Percentiles rank a stretch among this genome's conserved stretches.
Evolutionary conservation across 2,888 invertebrate genomes (phyloP).

Genomic region (Charanyca ferruginea): DNA sequence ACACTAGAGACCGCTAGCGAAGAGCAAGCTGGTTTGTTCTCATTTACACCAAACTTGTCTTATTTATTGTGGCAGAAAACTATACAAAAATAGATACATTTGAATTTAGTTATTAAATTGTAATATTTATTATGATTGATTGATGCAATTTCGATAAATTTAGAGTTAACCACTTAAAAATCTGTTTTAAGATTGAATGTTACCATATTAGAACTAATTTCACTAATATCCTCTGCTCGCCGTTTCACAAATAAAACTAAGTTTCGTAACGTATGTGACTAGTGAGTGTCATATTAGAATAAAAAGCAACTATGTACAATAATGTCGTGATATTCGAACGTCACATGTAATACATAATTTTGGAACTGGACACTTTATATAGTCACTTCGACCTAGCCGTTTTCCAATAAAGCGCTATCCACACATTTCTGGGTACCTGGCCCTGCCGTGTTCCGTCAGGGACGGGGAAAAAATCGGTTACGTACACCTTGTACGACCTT

Average conservation of each 20-base stretch:
- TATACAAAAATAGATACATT: not conserved
- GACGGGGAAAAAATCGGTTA: no score
- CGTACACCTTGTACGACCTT: no score
- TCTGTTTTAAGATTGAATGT: not conserved
- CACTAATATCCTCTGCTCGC: slow-evolving; percentile 21
- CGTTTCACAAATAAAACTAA: not conserved
- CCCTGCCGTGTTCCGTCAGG: no score
- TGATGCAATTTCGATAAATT: rapidly evolving
- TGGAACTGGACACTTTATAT: no score
- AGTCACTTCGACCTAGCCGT: no score
- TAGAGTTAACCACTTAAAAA: rapidly evolving
- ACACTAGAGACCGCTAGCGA: slow-evolving; percentile 72
- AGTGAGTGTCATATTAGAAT: no score
- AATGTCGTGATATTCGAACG: no score
- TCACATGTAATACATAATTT: no score
- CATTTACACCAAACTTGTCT: slow-evolving; percentile 18
- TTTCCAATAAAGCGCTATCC: no score
- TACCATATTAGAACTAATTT: slow-evolving; percentile 13
- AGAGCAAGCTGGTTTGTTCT: slow-evolving; percentile 47
- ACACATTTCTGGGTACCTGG: no score
- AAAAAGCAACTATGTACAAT: no score
- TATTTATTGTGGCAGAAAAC: rapidly evolving
- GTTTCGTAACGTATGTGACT: no score
- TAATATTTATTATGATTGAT: not conserved
- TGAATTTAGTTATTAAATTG: rapidly evolving